Evolutionary conservation across 2,113 vertebrate species (phyloP).

Genomic region (Bostrychus sinensis): DNA sequence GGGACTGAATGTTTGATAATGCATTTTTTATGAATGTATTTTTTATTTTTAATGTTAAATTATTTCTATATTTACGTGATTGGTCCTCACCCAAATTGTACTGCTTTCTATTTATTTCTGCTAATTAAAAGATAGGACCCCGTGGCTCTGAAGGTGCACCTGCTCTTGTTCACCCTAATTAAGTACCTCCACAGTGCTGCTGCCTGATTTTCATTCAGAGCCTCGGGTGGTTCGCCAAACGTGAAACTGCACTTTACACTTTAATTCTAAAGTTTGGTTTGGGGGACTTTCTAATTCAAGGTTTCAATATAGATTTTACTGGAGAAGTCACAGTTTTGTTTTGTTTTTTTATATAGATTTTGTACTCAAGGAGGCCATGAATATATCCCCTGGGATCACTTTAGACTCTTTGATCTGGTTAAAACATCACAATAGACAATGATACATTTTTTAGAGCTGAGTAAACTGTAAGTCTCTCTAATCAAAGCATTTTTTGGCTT

Average conservation of each 20-base stretch:
- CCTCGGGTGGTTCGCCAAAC: not conserved
- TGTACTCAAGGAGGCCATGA: no score
- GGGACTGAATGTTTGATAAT: no score
- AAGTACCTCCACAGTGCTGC: slow-evolving; percentile 1
- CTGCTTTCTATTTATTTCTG: slow-evolving; percentile 1
- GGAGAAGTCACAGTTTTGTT: not conserved
- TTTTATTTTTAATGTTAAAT: no score
- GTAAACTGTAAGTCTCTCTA: no score
- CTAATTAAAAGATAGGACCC: slow-evolving; percentile 13
- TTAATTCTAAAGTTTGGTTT: slow-evolving; percentile 1
- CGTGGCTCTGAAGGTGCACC: not conserved
- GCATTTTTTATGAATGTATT: no score
- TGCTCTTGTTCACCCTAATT: slow-evolving; percentile 11
- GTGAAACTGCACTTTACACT: slow-evolving; percentile 6
- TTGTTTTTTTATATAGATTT: no score
- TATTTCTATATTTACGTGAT: not conserved
- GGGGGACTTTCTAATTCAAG: not conserved
- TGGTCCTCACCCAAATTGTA: not conserved
- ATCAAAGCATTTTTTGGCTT: no score
- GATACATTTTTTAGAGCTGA: no score
- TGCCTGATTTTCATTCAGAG: slow-evolving; percentile 1
- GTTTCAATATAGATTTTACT: not conserved
- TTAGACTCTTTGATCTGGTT: no score
- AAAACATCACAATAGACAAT: no score
- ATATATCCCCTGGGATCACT: no score